phyloP scores from a whole-genome alignment of 2,113 vertebrate species.

The Python bivittatus region DNA sequence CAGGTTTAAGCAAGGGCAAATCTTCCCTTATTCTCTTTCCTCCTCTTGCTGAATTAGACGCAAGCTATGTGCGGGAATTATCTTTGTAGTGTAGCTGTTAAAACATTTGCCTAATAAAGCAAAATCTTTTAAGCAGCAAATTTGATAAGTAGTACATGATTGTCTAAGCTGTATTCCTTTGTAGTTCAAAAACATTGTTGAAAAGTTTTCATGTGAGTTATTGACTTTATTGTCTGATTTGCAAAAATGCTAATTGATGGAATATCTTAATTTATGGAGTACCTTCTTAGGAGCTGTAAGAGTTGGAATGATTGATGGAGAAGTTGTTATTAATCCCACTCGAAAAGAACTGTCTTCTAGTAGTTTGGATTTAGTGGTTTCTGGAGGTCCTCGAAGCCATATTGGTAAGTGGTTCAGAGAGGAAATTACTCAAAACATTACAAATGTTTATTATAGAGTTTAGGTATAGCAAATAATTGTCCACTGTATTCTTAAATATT shows the following conservation, averaged over 20 bases:
- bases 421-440: too few relatives aligned
- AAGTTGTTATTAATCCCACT: constrained; percentile 88
- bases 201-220: not conserved
- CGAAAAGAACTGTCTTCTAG: constrained; percentile 89
- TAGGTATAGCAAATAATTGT: not conserved
- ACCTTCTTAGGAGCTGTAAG: constrained; percentile 87
- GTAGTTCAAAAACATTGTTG: not conserved
- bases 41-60: not conserved
- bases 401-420: constrained; percentile 80
- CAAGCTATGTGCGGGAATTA: not conserved
- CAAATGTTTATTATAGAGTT: too few relatives aligned
- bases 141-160: not conserved
- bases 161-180: not conserved
- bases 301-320: constrained; percentile 86
- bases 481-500: not conserved
- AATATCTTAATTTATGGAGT: constrained; percentile 39
- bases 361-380: constrained; percentile 86
- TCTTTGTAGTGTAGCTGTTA: not conserved
- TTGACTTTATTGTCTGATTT: not conserved
- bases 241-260: constrained; percentile 6
- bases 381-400: constrained; percentile 84
- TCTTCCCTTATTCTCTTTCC: not conserved
- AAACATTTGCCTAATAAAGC: not conserved
- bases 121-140: not conserved
- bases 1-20: not conserved